phyloP scores from a whole-genome alignment of 2,888 invertebrate genomes.

The Parelbella ahira region DNA sequence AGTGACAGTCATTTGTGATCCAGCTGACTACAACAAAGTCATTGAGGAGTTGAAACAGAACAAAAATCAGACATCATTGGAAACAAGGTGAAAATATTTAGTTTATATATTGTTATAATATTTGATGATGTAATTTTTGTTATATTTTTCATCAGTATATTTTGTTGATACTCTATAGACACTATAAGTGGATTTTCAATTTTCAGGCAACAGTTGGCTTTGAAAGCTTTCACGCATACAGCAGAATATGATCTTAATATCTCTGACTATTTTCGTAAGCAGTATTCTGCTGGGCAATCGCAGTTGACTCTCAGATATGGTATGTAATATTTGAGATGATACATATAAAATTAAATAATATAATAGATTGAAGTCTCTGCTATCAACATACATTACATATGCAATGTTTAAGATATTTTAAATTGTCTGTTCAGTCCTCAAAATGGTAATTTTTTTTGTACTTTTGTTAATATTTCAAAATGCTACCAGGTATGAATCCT shows the following conservation, averaged over 20 bases:
- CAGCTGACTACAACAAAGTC: constrained; percentile 90
- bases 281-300: constrained; percentile 88
- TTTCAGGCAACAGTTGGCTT: constrained; percentile 87
- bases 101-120: too few relatives aligned
- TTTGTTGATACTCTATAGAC: too few relatives aligned
- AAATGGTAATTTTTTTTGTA: too few relatives aligned
- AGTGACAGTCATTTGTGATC: constrained; percentile 96
- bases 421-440: too few relatives aligned
- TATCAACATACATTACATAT: too few relatives aligned
- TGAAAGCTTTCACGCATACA: constrained; percentile 98
- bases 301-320: constrained; percentile 94
- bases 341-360: too few relatives aligned
- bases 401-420: too few relatives aligned
- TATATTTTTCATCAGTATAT: not conserved
- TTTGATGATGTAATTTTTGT: constrained; percentile 34
- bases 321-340: constrained; percentile 47
- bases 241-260: constrained; percentile 97
- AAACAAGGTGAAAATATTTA: constrained; percentile 89
- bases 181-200: constrained; percentile 4
- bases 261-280: constrained; percentile 95
- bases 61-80: constrained; percentile 83
- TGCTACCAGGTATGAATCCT: constrained; percentile 96
- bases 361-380: too few relatives aligned
- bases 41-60: constrained; percentile 85
- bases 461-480: too few relatives aligned